Evolutionary conservation across 2,113 vertebrate genomes (phyloP).

Genomic region (Misgurnus anguillicaudatus): DNA sequence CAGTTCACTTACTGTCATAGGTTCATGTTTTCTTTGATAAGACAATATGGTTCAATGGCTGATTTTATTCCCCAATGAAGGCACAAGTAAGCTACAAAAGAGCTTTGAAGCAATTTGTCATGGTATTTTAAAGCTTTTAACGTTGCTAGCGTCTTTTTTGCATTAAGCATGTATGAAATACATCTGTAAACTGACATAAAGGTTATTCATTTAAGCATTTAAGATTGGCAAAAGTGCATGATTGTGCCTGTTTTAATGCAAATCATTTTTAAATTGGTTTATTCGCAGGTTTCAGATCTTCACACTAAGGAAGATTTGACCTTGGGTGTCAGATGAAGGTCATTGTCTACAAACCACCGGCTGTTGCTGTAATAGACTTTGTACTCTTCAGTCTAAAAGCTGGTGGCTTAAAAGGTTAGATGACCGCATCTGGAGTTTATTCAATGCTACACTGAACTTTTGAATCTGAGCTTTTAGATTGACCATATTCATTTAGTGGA

Average conservation of each 20-base stretch:
- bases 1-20: neutral
- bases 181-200: too few species aligned
- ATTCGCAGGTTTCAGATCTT: too few species aligned
- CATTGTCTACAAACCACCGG: neutral
- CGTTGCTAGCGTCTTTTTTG: too few species aligned
- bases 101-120: too few species aligned
- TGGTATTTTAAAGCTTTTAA: too few species aligned
- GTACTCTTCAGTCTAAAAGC: neutral
- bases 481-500: too few species aligned
- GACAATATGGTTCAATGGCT: neutral
- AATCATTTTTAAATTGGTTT: neutral
- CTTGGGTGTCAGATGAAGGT: neutral
- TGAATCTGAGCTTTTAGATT: too few species aligned
- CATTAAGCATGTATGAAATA: too few species aligned
- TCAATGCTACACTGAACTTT: neutral
- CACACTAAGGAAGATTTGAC: neutral
- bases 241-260: too few species aligned
- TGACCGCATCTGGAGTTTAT: neutral
- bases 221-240: too few species aligned
- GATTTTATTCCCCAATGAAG: neutral
- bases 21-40: conserved; percentile 26
- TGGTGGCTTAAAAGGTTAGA: neutral
- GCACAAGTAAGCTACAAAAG: neutral
- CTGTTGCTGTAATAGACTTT: conserved; percentile 4
- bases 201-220: too few species aligned